These are phyloP conservation scores for Gymnothorax javanicus DNA, from an alignment of 2,797 vertebrate genomes.

Conservation along the genomic window DNA sequence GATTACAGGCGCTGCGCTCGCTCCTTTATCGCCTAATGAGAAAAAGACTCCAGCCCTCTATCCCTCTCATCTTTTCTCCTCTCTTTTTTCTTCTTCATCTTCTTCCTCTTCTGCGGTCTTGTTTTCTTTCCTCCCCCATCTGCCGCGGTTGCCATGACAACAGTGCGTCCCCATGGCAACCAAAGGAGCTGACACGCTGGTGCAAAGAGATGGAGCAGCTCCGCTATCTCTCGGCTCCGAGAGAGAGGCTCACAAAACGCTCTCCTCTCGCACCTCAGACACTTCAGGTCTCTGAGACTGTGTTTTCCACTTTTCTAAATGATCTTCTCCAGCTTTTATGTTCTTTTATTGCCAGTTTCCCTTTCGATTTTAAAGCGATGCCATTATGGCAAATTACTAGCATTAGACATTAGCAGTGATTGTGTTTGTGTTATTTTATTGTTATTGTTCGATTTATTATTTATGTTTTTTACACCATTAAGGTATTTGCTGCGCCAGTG, in stretches of 20 bases:
- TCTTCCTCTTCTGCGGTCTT: conserved; percentile 22
- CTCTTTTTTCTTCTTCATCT: neutral
- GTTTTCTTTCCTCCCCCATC: conserved; percentile 29
- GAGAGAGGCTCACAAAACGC: conserved; percentile 1
- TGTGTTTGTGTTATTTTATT: conserved; percentile 3
- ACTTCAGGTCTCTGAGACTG: neutral
- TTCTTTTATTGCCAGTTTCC: neutral
- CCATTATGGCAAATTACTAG: neutral
- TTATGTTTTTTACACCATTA: neutral
- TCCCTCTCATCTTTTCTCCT: conserved; percentile 1
- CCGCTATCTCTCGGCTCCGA: neutral
- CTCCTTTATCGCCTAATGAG: conserved; percentile 36
- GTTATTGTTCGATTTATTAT: neutral
- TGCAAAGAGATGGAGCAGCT: conserved; percentile 26
- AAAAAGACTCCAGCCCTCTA: conserved; percentile 21
- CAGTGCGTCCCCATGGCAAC: conserved; percentile 47
- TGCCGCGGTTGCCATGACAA: conserved; percentile 44
- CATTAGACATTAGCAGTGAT: neutral
- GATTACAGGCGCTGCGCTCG: neutral
- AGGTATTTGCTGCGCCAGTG: neutral
- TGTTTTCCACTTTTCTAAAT: neutral
- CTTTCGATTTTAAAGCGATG: neutral
- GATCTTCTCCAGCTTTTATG: neutral
- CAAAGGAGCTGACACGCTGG: conserved; percentile 38
- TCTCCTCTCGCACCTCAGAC: neutral